Conservation (phyloP, 2,797 vertebrate species). For the Gallirallus australis region DNA sequence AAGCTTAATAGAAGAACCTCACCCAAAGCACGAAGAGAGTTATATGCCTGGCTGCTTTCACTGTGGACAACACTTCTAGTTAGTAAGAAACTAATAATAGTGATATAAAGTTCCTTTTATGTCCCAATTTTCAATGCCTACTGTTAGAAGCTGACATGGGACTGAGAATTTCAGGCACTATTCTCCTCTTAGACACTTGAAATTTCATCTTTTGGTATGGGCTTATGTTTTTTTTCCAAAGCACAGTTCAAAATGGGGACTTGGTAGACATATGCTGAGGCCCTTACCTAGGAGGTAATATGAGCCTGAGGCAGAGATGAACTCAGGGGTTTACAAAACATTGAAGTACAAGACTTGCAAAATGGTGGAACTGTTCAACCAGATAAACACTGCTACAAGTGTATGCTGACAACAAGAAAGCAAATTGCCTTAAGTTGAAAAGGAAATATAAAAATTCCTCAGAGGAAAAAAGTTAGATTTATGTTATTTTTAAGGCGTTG, state of each 20-base stretch:
- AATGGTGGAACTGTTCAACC: background rate
- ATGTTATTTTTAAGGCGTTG: background rate
- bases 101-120: background rate
- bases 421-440: background rate
- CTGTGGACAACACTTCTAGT: background rate
- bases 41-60: background rate
- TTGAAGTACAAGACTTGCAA: background rate
- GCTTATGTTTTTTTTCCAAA: background rate
- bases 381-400: background rate
- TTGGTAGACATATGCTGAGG: background rate
- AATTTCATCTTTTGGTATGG: background rate
- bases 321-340: background rate
- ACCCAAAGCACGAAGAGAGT: background rate
- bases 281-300: background rate
- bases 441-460: background rate
- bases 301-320: background rate
- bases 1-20: background rate
- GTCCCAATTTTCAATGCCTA: background rate
- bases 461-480: background rate
- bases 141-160: background rate
- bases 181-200: background rate
- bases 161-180: background rate
- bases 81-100: background rate
- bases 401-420: background rate
- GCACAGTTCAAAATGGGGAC: background rate